Base-by-base conservation (phyloP, 2,797 vertebrate species). In the Ctenopoma multispine region DNA sequence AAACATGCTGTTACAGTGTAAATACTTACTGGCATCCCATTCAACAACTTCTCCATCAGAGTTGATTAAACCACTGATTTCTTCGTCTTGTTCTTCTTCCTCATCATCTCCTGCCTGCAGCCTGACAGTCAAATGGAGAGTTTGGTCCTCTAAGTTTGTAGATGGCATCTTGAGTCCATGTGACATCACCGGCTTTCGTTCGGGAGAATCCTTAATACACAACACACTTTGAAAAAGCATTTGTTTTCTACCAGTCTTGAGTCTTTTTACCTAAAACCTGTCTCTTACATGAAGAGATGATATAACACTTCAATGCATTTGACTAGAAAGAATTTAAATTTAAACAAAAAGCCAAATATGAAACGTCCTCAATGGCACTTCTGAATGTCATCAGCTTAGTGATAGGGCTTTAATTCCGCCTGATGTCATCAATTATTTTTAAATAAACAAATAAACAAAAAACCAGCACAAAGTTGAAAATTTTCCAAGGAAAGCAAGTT, bases 41-140 rank as follows among this genome's bases (percentile, higher is more conserved):
- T 89, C 88, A 34, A 90, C 78, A 70, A 89, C 86, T 58, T 90
- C 88, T 63, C 90, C 87, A 27, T 91, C 88, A 11, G 87, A 89
- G 77, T 90, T 90, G 77, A 90, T 89, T 72, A 90, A 86, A 65
- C 83, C 79, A 56, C 84, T 68, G 1, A 87, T 80, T 79, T 84
- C 85, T 75, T 90, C 87, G 56, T 87, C 71, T 24, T 57, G 53
- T 14, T 80, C 64, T 1, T 76, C 75, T 34, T 79, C 63, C 3
- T 72, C 73, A 0, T 72, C 73, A 0, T 80, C 82, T 7, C 61
- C 89, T 1, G 83, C 83, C 55, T 83, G 85, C 36, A 92, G 46
- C 54, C 85, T 82, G 21, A 90, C 85, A 34, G 85, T 90, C 69
- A 91, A 47, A 61, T 80, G 84, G 17, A 89, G 83, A 0, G 85